phyloP scores from a whole-genome alignment of 2,888 invertebrate species.

The Slavum lentiscoides region DNA sequence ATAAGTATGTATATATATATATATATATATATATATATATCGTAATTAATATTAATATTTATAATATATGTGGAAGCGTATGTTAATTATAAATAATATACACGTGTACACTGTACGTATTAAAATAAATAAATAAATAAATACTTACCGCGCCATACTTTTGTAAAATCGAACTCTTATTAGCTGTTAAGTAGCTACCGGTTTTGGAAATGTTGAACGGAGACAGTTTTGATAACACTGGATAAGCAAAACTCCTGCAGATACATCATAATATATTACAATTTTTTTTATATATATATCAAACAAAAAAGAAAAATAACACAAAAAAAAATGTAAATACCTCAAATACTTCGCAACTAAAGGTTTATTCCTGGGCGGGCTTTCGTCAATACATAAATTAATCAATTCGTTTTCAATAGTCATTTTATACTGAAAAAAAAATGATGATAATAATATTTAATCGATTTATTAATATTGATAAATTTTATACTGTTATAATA shows the following conservation, averaged over 20 bases:
- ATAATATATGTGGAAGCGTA: background rate
- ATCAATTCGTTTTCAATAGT: constrained; percentile 43
- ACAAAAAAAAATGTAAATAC: constrained; percentile 10
- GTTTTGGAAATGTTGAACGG: constrained; percentile 48
- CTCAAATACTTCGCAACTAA: constrained; percentile 45
- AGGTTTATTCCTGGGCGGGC: constrained; percentile 44
- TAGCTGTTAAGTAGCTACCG: constrained; percentile 35
- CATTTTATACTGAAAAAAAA: constrained; percentile 22
- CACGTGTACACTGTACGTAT: background rate
- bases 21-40: background rate
- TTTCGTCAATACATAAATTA: constrained; percentile 36
- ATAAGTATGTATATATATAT: background rate
- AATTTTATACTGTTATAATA: background rate
- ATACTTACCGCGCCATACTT: constrained; percentile 43
- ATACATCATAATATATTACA: background rate
- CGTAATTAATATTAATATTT: background rate
- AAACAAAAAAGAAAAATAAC: background rate
- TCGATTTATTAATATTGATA: background rate
- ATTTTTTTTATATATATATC: background rate
- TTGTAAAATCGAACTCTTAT: constrained; percentile 38
- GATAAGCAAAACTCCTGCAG: constrained; percentile 47
- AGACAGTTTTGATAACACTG: constrained; percentile 37
- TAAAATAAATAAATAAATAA: background rate
- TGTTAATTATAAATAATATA: background rate
- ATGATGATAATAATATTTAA: background rate